These are phyloP conservation scores for Alentia gelatinosa DNA, from an alignment of 2,888 invertebrate species.

Conservation along the genomic window DNA sequence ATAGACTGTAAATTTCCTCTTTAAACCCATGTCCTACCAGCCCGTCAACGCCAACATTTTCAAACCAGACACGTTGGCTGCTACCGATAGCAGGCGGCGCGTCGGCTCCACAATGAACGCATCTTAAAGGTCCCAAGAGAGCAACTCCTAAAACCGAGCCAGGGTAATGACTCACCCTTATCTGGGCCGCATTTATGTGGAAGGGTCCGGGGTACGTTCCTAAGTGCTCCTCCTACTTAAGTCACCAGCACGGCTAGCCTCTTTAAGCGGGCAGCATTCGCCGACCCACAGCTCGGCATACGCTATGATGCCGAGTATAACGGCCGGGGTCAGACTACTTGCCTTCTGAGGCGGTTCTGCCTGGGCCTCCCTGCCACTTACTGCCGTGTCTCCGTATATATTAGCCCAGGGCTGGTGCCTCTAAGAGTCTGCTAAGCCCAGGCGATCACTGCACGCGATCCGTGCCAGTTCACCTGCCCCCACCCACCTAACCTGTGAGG, in stretches of 20 bases:
- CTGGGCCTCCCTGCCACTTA: not conserved
- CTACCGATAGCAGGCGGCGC: too few relatives aligned
- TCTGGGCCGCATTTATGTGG: too few relatives aligned
- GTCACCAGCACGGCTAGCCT: not conserved
- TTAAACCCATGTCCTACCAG: too few relatives aligned
- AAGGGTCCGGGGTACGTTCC: too few relatives aligned
- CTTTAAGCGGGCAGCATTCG: not conserved
- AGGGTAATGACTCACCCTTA: too few relatives aligned
- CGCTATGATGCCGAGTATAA: not conserved
- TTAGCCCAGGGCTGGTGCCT: not conserved
- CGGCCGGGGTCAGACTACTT: not conserved
- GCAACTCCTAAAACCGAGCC: too few relatives aligned
- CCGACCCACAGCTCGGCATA: not conserved
- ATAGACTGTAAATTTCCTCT: too few relatives aligned
- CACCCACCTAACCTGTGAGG: not conserved
- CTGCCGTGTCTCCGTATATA: not conserved
- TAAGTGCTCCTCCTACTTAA: too few relatives aligned
- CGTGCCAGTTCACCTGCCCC: not conserved
- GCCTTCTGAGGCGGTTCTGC: not conserved
- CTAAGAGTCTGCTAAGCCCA: conserved; percentile 1
- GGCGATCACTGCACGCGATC: not conserved
- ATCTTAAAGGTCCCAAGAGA: too few relatives aligned
- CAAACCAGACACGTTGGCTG: too few relatives aligned
- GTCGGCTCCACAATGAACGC: too few relatives aligned
- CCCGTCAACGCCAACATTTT: too few relatives aligned